These are phyloP conservation scores for Hypomecis atomaria DNA, from an alignment of 2,888 invertebrate genomes.

Conservation along the genomic window DNA sequence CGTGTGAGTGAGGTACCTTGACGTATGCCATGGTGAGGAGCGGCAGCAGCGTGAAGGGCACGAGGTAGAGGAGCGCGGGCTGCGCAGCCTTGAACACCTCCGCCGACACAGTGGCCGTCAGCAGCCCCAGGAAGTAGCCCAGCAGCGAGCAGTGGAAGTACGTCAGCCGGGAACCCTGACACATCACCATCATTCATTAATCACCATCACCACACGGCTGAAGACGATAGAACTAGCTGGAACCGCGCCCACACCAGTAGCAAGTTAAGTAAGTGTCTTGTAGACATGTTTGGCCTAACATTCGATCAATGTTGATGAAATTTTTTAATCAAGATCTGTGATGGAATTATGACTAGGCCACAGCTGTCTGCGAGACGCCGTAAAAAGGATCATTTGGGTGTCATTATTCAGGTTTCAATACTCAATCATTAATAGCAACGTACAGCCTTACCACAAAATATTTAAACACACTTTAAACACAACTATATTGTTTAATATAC, in stretches of 20 bases:
- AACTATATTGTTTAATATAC: too few species aligned
- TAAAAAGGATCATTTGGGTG: too few species aligned
- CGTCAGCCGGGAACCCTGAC: slow-evolving; percentile 88
- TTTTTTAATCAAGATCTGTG: too few species aligned
- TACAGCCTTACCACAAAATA: too few species aligned
- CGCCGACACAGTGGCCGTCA: slow-evolving; percentile 98
- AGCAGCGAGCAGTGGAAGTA: slow-evolving; percentile 99
- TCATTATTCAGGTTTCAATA: too few species aligned
- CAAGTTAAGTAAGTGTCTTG: too few species aligned
- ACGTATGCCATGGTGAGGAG: slow-evolving; percentile 98
- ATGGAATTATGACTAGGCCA: too few species aligned
- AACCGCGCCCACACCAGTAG: neutral
- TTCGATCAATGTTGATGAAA: too few species aligned
- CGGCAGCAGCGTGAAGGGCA: slow-evolving; percentile 98
- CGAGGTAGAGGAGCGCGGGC: slow-evolving; percentile 97
- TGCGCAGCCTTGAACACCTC: slow-evolving; percentile 99
- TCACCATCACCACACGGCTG: neutral
- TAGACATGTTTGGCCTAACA: too few species aligned
- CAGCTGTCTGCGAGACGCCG: too few species aligned
- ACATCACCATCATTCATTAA: neutral
- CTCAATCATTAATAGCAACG: too few species aligned
- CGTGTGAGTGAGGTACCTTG: slow-evolving; percentile 86
- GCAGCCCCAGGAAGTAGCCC: slow-evolving; percentile 97
- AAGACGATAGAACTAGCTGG: neutral
- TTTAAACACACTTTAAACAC: too few species aligned